A percentile compares a stretch with the other conserved stretches of the same genome.
These are phyloP conservation scores for Pangasius krempfi DNA, from an alignment of 2,797 vertebrate species.

Conservation along the genomic window DNA sequence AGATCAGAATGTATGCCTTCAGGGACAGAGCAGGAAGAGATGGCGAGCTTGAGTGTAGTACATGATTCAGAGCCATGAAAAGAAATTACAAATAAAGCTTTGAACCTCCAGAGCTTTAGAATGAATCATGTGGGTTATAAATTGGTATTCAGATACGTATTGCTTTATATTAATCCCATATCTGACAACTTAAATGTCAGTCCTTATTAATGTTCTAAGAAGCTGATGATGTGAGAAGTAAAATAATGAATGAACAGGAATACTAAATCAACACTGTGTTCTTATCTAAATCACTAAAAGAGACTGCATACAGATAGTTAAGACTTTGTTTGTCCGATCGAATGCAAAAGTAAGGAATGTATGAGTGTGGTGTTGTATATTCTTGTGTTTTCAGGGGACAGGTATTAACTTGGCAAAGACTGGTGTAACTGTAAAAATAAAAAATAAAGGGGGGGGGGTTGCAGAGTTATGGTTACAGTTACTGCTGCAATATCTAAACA, in stretches of 20 bases:
- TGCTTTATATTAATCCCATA: not conserved
- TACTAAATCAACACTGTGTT: not conserved
- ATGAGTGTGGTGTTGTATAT: not conserved
- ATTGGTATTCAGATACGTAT: constrained; percentile 5
- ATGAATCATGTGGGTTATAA: constrained; percentile 8
- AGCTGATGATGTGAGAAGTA: not conserved
- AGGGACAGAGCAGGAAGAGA: constrained; percentile 23
- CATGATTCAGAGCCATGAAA: constrained; percentile 21
- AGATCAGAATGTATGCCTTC: constrained; percentile 25
- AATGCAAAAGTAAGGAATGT: not conserved
- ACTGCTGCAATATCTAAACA: not conserved
- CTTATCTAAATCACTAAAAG: not conserved
- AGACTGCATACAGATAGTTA: not conserved
- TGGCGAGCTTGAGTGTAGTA: constrained; percentile 32
- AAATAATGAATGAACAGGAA: not conserved
- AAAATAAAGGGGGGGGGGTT: too few relatives aligned
- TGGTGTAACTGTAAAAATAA: not conserved
- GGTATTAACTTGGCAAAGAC: not conserved
- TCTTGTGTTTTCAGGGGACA: not conserved
- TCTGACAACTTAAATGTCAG: not conserved
- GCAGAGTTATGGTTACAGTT: not conserved
- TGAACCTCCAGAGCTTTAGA: not conserved
- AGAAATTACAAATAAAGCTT: constrained; percentile 6
- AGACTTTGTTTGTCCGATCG: not conserved
- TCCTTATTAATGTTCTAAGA: not conserved